These are phyloP conservation scores for Austrolebias charrua DNA, from an alignment of 2,797 vertebrate genomes.

Conservation along the genomic window DNA sequence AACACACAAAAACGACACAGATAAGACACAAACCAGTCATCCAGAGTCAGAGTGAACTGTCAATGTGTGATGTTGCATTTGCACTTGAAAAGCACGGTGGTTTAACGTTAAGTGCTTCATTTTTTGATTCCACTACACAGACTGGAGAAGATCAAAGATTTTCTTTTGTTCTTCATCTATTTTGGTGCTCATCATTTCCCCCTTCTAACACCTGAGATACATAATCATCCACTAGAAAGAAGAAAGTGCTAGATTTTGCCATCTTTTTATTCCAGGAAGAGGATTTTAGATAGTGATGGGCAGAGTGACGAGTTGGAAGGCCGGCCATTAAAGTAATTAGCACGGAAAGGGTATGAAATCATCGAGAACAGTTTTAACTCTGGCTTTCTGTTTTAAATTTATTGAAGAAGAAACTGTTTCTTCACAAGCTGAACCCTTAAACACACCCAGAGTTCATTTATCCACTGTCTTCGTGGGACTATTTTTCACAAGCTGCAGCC, in stretches of 20 bases:
- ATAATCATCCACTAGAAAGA: conserved; percentile 74
- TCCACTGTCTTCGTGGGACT: conserved; percentile 41
- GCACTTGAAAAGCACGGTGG: conserved; percentile 73
- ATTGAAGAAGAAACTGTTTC: conserved; percentile 18
- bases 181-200: conserved; percentile 75
- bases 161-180: conserved; percentile 74
- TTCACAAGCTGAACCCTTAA: conserved; percentile 31
- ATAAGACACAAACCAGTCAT: conserved; percentile 62
- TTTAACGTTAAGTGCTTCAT: conserved; percentile 76
- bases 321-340: conserved; percentile 50
- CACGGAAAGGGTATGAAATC: conserved; percentile 36
- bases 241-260: conserved; percentile 51
- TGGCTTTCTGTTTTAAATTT: conserved; percentile 12
- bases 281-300: conserved; percentile 57
- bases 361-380: conserved; percentile 24
- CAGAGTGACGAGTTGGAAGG: conserved; percentile 52
- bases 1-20: conserved; percentile 40
- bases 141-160: conserved; percentile 73
- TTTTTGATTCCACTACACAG: conserved; percentile 66
- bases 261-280: conserved; percentile 36
- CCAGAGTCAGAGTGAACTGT: conserved; percentile 63
- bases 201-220: conserved; percentile 69
- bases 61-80: conserved; percentile 77
- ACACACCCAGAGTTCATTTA: conserved; percentile 45
- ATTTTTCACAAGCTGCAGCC: conserved; percentile 56